phyloP scores from a whole-genome alignment of 2,888 invertebrate genomes.

The Diplolepis rosae region DNA sequence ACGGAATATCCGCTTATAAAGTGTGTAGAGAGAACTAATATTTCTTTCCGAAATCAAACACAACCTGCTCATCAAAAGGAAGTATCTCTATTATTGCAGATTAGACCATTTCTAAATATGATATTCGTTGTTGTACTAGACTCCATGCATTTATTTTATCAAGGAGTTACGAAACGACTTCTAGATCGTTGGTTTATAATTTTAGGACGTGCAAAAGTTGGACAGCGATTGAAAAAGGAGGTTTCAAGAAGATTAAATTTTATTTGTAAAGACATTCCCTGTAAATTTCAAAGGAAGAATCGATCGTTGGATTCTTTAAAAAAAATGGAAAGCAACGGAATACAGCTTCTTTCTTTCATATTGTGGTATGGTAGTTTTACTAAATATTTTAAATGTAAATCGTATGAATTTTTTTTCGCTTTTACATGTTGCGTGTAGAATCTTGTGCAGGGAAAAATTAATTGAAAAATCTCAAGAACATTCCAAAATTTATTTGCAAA shows the following conservation, averaged over 20 bases:
- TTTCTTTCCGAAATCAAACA: conserved; percentile 28
- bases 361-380: conserved; percentile 35
- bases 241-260: conserved; percentile 32
- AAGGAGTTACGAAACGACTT: conserved; percentile 19
- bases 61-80: conserved; percentile 35
- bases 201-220: conserved; percentile 1
- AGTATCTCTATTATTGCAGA: conserved; percentile 21
- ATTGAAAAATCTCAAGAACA: conserved; percentile 32
- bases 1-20: conserved; percentile 30
- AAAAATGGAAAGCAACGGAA: conserved; percentile 44
- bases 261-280: conserved; percentile 14
- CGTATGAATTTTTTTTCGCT: conserved; percentile 37
- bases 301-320: conserved; percentile 25
- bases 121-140: conserved; percentile 25
- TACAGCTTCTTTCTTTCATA: conserved; percentile 38
- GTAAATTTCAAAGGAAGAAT: conserved; percentile 37
- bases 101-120: conserved; percentile 31
- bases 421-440: conserved; percentile 32
- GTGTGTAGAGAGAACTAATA: conserved; percentile 26
- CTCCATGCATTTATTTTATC: conserved; percentile 31
- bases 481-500: conserved; percentile 45
- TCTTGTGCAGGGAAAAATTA: conserved; percentile 34
- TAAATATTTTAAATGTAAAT: conserved; percentile 17
- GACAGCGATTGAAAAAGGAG: conserved; percentile 1
- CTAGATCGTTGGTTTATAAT: conserved; percentile 39